Percentiles rank a stretch among this genome's conserved stretches.
These are phyloP conservation scores for Agriopis marginaria DNA, from an alignment of 2,888 invertebrate genomes.

Conservation along the genomic window DNA sequence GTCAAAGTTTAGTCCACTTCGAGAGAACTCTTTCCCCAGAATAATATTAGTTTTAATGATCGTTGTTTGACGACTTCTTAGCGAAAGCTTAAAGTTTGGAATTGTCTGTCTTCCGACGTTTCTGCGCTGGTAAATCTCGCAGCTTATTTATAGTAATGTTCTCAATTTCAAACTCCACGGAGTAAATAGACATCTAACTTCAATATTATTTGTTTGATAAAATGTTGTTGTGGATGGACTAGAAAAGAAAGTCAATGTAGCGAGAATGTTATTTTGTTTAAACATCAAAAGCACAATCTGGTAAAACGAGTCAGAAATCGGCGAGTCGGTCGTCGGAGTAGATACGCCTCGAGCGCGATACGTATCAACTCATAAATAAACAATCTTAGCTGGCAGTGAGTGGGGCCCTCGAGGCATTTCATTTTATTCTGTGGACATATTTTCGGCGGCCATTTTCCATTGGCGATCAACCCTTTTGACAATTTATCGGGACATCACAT, in stretches of 20 bases:
- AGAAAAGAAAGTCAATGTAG: constrained; percentile 22
- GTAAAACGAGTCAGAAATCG: constrained; percentile 41
- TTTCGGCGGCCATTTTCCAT: constrained; percentile 74
- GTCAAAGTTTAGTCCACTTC: constrained; percentile 44
- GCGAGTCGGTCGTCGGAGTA: constrained; percentile 33
- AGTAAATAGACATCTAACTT: constrained; percentile 27
- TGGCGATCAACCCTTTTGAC: constrained; percentile 83
- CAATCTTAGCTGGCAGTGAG: constrained; percentile 61
- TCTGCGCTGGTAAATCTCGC: constrained; percentile 32
- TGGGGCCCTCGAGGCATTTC: constrained; percentile 60
- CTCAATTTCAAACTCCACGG: constrained; percentile 11
- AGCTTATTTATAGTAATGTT: constrained; percentile 31
- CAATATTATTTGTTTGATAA: constrained; percentile 23
- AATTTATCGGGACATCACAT: constrained; percentile 85
- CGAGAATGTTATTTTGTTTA: constrained; percentile 33
- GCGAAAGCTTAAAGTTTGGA: constrained; percentile 39
- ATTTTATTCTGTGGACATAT: constrained; percentile 68
- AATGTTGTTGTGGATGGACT: neutral
- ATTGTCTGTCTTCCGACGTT: constrained; percentile 38
- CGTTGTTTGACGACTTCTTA: constrained; percentile 46
- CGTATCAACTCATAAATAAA: constrained; percentile 59
- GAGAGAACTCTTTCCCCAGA: constrained; percentile 42
- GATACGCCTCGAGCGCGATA: constrained; percentile 45
- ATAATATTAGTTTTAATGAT: constrained; percentile 49
- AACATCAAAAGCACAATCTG: constrained; percentile 44